A percentile compares a stretch with the other conserved stretches of the same genome.
phyloP scores from a whole-genome alignment of 2,888 invertebrate genomes.

The Lycia hirtaria region DNA sequence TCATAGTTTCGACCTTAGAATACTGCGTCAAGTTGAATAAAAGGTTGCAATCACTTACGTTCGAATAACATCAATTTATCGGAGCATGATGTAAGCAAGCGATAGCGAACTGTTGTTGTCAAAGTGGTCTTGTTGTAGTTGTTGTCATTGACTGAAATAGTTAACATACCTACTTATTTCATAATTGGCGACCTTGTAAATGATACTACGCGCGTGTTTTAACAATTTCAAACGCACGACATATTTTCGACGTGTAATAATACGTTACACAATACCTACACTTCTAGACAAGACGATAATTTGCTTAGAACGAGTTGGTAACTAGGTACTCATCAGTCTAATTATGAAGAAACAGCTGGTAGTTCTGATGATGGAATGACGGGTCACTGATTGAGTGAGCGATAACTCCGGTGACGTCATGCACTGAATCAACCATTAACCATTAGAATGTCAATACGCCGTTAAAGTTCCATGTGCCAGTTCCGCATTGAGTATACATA shows the following conservation, averaged over 20 bases:
- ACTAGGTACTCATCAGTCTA: constrained; percentile 22
- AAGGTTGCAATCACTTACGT: not conserved
- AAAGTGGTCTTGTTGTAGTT: constrained; percentile 34
- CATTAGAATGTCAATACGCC: constrained; percentile 53
- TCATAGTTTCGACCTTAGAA: too few relatives aligned
- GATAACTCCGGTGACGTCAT: constrained; percentile 55
- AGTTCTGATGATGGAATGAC: constrained; percentile 26
- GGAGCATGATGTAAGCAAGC: constrained; percentile 48
- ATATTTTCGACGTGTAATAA: constrained; percentile 33
- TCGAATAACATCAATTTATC: constrained; percentile 38
- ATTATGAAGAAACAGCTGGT: constrained; percentile 29
- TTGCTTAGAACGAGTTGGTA: constrained; percentile 7
- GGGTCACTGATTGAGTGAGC: constrained; percentile 46
- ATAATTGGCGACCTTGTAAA: constrained; percentile 39
- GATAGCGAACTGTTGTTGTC: constrained; percentile 42
- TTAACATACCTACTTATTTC: constrained; percentile 34
- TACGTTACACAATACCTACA: constrained; percentile 29
- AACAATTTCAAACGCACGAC: constrained; percentile 24
- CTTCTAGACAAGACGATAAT: constrained; percentile 18
- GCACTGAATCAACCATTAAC: constrained; percentile 62
- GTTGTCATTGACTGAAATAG: constrained; percentile 39
- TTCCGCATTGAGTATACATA: constrained; percentile 58
- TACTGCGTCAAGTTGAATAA: too few relatives aligned
- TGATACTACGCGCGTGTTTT: constrained; percentile 34
- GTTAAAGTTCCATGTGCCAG: constrained; percentile 50